Evolutionary conservation across 2,888 invertebrate species (phyloP).

Genomic region (Pogonocherus hispidulus): DNA sequence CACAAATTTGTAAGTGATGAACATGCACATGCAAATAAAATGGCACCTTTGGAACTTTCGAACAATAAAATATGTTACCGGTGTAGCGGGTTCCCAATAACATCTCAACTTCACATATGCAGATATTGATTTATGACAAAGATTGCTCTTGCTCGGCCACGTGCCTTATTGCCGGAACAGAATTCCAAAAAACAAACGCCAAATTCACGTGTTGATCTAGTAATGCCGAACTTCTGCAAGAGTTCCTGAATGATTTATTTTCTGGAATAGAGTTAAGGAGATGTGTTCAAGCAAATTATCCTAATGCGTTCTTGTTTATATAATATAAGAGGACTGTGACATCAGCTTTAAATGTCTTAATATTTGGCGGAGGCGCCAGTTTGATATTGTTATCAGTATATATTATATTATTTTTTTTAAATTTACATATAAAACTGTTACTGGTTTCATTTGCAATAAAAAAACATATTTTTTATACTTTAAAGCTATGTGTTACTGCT

Average conservation of each 20-base stretch:
- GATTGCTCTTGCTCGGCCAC: constrained; percentile 45
- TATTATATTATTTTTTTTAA: no score
- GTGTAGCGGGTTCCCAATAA: constrained; percentile 50
- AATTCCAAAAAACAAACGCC: constrained; percentile 49
- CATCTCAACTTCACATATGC: constrained; percentile 58
- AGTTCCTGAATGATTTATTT: constrained; percentile 8
- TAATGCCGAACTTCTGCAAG: constrained; percentile 13
- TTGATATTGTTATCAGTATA: no score
- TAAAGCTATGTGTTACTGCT: no score
- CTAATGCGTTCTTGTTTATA: no score
- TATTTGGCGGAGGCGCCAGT: constrained; percentile 20
- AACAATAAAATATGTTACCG: constrained; percentile 55
- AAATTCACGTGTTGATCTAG: constrained; percentile 53
- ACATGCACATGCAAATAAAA: constrained; percentile 43
- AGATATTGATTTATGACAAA: constrained; percentile 61
- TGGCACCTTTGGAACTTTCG: constrained; percentile 48
- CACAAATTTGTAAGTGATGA: no score
- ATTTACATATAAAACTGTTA: no score
- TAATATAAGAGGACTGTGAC: no score
- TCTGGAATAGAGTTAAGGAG: background rate
- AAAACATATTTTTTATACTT: no score
- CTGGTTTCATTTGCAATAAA: no score
- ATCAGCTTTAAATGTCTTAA: no score
- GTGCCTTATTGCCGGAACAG: constrained; percentile 55
- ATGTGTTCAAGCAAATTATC: background rate